A percentile compares a stretch with the other conserved stretches of the same genome.
Evolutionary conservation across 2,797 vertebrate genomes (phyloP).

Genomic region (Euthynnus affinis): DNA sequence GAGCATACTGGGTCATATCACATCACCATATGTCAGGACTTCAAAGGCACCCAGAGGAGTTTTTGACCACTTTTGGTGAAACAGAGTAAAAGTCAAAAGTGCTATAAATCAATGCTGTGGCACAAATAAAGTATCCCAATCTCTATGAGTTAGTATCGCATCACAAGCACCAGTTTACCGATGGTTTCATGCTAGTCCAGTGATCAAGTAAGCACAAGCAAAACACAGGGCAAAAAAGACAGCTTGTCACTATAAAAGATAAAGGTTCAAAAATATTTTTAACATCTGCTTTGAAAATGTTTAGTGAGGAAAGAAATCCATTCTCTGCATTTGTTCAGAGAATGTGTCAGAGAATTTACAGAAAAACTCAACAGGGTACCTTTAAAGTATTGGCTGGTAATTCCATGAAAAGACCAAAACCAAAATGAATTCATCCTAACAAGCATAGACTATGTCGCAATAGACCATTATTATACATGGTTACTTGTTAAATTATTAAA

Average conservation of each 20-base stretch:
- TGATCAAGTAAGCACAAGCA: background rate
- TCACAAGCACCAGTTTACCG: background rate
- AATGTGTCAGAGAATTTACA: background rate
- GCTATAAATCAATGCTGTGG: background rate
- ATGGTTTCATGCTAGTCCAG: background rate
- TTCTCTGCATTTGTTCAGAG: background rate
- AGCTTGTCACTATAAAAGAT: background rate
- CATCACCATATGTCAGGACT: slow-evolving; percentile 16
- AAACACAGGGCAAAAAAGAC: background rate
- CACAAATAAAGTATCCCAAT: no score
- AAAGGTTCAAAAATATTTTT: background rate
- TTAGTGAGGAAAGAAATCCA: background rate
- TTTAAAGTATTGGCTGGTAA: slow-evolving; percentile 1
- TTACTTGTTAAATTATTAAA: slow-evolving; percentile 9
- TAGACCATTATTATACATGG: slow-evolving; percentile 3
- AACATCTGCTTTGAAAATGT: slow-evolving; percentile 17
- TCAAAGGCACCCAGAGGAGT: slow-evolving; percentile 18
- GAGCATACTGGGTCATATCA: slow-evolving; percentile 10
- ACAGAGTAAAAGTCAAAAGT: no score
- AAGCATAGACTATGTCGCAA: background rate
- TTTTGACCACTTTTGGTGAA: background rate
- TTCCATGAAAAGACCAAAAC: background rate
- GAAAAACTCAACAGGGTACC: background rate
- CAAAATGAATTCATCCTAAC: slow-evolving; percentile 3
- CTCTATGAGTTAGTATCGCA: no score